Evolutionary conservation across 2,888 invertebrate genomes (phyloP).

Genomic region (Agonopterix heracliana): DNA sequence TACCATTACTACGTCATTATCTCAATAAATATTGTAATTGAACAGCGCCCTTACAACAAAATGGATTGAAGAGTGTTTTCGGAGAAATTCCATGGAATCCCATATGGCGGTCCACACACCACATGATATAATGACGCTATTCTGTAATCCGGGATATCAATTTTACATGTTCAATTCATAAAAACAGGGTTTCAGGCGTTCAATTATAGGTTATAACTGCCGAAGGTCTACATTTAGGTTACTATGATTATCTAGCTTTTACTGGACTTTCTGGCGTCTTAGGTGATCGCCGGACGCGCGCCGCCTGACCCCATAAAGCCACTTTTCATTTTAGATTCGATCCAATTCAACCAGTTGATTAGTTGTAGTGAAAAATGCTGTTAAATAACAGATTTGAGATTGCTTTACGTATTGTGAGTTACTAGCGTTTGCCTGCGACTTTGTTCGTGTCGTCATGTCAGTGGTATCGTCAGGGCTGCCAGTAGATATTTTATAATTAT

Average conservation of each 20-base stretch:
- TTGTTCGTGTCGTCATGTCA: no score
- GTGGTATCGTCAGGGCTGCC: no score
- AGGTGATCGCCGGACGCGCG: conserved; percentile 34
- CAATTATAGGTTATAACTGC: conserved; percentile 24
- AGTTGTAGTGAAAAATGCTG: no score
- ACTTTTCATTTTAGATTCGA: no score
- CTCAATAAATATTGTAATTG: conserved; percentile 22
- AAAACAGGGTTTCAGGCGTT: conserved; percentile 9
- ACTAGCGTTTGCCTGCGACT: no score
- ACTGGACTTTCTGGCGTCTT: conserved; percentile 48
- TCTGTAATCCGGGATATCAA: conserved; percentile 40
- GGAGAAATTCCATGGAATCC: conserved; percentile 75
- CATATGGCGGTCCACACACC: conserved; percentile 75
- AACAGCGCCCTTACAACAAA: conserved; percentile 46
- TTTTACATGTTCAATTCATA: conserved; percentile 29
- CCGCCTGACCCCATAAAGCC: not conserved
- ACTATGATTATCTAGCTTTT: conserved; percentile 48
- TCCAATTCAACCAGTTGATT: no score
- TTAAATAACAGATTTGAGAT: no score
- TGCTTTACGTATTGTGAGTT: no score
- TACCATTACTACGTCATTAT: conserved; percentile 27
- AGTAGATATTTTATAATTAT: no score
- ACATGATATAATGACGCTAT: conserved; percentile 73
- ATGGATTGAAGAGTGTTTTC: conserved; percentile 64
- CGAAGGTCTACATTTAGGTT: conserved; percentile 45